Evolutionary conservation across 2,113 vertebrate genomes (phyloP).

Genomic region (Eulemur rufifrons): DNA sequence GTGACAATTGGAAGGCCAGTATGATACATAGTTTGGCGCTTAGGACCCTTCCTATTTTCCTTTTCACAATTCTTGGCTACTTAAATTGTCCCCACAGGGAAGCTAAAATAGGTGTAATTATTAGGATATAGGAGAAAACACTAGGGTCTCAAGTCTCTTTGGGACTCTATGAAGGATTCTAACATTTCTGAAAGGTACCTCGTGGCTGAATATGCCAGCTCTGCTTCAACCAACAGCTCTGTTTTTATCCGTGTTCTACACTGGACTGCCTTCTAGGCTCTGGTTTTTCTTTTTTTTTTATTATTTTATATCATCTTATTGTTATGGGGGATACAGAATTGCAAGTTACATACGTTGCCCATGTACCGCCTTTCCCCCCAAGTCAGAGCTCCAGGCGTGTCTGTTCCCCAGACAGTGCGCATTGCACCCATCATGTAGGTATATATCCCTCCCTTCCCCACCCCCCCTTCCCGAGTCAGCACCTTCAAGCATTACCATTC

Average conservation of each 20-base stretch:
- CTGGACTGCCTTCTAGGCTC: background rate
- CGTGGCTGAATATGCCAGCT: background rate
- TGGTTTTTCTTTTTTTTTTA: background rate
- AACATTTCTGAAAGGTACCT: background rate
- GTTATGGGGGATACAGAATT: no score
- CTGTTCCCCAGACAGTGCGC: no score
- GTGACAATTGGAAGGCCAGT: background rate
- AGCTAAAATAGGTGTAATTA: slow-evolving; percentile 1
- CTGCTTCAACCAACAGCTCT: background rate
- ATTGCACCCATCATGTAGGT: no score
- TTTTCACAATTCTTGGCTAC: background rate
- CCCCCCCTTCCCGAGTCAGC: no score
- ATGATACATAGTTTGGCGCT: background rate
- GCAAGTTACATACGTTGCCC: no score
- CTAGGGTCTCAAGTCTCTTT: background rate
- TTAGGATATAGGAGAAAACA: background rate
- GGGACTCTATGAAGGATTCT: background rate
- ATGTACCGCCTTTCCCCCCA: no score
- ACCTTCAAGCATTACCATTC: no score
- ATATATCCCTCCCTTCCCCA: no score
- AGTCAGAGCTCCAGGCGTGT: no score
- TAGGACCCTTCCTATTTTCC: background rate
- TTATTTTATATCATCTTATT: no score
- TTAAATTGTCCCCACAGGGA: background rate
- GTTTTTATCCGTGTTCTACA: background rate